Conservation (phyloP, 2,888 invertebrate species). For the Biston betularia region DNA sequence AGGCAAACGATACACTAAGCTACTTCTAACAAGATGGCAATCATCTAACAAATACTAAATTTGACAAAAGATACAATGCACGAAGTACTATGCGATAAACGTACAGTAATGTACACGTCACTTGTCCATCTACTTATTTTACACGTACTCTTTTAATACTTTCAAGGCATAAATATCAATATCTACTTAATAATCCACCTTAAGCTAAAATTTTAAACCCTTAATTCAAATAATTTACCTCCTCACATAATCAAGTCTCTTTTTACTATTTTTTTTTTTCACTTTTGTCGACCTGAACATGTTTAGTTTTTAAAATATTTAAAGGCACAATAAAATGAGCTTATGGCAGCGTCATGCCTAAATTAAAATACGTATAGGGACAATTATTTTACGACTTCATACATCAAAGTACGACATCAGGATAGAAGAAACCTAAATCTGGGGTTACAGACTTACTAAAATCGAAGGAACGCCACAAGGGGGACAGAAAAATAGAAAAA, state of each 20-base stretch:
- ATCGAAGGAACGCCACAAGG: not conserved
- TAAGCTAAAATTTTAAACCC: slow-evolving; percentile 71
- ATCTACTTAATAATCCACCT: slow-evolving; percentile 69
- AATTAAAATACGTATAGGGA: slow-evolving; percentile 61
- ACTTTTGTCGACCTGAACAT: slow-evolving; percentile 32
- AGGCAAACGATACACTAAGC: slow-evolving; percentile 54
- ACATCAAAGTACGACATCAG: slow-evolving; percentile 58
- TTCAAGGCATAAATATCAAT: slow-evolving; percentile 76
- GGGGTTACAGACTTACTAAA: slow-evolving; percentile 9
- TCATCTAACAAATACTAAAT: slow-evolving; percentile 56
- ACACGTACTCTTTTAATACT: slow-evolving; percentile 83
- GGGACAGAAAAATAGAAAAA: slow-evolving; percentile 15
- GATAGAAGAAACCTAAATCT: slow-evolving; percentile 51
- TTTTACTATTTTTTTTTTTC: slow-evolving; percentile 30
- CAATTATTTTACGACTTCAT: slow-evolving; percentile 58
- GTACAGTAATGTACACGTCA: slow-evolving; percentile 82
- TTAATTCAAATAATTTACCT: slow-evolving; percentile 56
- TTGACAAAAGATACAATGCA: slow-evolving; percentile 80
- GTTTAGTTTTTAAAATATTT: slow-evolving; percentile 51
- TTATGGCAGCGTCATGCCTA: slow-evolving; percentile 76
- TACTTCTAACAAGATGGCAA: slow-evolving; percentile 57
- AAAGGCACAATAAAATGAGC: slow-evolving; percentile 78
- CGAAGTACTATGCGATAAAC: slow-evolving; percentile 81
- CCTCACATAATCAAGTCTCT: slow-evolving; percentile 46
- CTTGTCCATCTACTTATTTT: slow-evolving; percentile 75